Evolutionary conservation across 2,888 invertebrate species (phyloP).

Genomic region (Sabatieria punctata): DNA sequence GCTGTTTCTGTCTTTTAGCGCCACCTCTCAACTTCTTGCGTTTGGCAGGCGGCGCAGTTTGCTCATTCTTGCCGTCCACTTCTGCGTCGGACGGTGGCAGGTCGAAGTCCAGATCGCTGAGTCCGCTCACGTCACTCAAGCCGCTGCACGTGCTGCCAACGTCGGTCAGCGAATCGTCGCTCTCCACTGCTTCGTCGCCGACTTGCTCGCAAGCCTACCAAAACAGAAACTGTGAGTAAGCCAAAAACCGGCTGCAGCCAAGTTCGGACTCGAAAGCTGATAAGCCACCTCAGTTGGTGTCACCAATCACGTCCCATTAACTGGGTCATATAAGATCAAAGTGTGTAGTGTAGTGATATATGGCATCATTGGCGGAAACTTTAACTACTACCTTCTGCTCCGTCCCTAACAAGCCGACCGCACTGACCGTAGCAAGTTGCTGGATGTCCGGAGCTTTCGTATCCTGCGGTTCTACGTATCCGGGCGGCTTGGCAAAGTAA

Average conservation of each 20-base stretch:
- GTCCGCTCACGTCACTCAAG: constrained; percentile 23
- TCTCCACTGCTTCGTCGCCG: constrained; percentile 12
- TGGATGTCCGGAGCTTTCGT: too few relatives aligned
- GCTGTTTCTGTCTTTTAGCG: neutral
- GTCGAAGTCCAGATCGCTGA: constrained; percentile 22
- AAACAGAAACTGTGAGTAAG: neutral
- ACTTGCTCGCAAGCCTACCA: constrained; percentile 5
- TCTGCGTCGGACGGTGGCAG: constrained; percentile 11
- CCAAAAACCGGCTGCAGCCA: too few relatives aligned
- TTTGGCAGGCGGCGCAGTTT: too few relatives aligned
- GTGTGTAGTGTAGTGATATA: too few relatives aligned
- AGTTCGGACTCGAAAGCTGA: too few relatives aligned
- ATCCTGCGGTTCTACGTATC: constrained; percentile 16
- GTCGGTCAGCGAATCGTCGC: constrained; percentile 20
- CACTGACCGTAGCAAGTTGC: too few relatives aligned
- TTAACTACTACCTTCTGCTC: too few relatives aligned
- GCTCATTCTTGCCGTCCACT: constrained; percentile 8
- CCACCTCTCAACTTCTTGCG: neutral
- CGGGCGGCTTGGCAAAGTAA: constrained; percentile 47
- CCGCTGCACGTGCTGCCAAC: constrained; percentile 19
- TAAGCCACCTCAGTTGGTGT: too few relatives aligned
- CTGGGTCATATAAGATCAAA: too few relatives aligned
- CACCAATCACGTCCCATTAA: too few relatives aligned
- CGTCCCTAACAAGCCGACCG: too few relatives aligned
- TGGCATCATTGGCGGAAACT: too few relatives aligned